Conservation (phyloP, 2,113 vertebrate species). For the Eretmochelys imbricata region DNA sequence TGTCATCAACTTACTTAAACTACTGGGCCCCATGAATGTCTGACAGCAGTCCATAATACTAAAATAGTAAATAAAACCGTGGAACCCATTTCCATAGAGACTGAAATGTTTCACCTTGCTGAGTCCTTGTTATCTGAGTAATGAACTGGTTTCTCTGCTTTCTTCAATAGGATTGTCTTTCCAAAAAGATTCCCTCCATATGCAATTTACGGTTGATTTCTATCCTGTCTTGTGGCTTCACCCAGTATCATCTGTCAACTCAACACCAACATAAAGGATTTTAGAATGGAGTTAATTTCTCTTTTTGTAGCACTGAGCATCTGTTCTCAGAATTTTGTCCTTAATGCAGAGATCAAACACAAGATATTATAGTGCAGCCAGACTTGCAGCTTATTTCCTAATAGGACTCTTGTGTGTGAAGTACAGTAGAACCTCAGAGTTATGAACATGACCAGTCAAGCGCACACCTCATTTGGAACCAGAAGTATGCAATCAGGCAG, state of each 20-base stretch:
- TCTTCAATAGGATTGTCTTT: background rate
- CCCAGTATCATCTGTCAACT: background rate
- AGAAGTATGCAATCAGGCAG: too few species aligned
- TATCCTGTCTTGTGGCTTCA: background rate
- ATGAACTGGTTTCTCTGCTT: background rate
- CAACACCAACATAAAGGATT: background rate
- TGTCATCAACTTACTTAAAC: background rate
- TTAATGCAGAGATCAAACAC: background rate
- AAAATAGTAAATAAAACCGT: background rate
- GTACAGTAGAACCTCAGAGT: too few species aligned
- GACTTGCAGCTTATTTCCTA: fast-evolving
- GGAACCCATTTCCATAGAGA: background rate
- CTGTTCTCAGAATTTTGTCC: background rate
- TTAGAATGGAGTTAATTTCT: background rate
- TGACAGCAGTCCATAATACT: background rate
- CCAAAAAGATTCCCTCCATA: background rate
- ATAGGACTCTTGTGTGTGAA: background rate
- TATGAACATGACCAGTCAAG: too few species aligned
- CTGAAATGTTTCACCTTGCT: background rate
- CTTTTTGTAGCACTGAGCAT: background rate
- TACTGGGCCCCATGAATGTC: background rate
- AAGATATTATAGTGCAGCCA: background rate
- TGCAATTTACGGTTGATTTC: background rate
- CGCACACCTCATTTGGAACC: too few species aligned
- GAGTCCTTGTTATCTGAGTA: background rate